Base-by-base conservation (phyloP, 2,113 vertebrate genomes). In the Passerina amoena region DNA sequence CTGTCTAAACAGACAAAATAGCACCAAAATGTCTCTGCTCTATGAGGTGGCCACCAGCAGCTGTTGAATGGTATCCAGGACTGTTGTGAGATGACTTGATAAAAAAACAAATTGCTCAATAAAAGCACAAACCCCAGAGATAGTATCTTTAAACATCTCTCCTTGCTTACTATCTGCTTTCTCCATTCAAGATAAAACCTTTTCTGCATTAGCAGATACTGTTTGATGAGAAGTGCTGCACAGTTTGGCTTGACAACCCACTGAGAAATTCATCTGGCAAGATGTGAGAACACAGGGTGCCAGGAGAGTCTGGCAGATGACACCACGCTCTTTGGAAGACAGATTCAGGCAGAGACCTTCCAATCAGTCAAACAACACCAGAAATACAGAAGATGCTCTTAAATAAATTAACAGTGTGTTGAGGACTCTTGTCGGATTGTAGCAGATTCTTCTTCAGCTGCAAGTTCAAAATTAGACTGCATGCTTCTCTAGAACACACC, bases 1-100 rank as follows among this genome's bases (percentile, higher is more conserved):
- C 18, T 86, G 68, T 60, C 33, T 86, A 30, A 83, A 78, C 20
- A 92, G 56, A 48, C 18, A 86, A 94, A 91, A 93, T 56, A 96
- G 92, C 90, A 96, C 93, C 94, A 94, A 81, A 88, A 88, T 12
- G 7, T 86, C 70, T 83, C 53, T 81, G 51, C 38, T 69, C 28
- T 38, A 13, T 37, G 17, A 89, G 82, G 16, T 21, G 69, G 33
- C n/a, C 69, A 85, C 65, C 40, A 85, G 80, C 60, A 85, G 57
- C 53, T 76, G 14, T 45, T 82, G 57, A 68, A 60, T 12, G 24
- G 17, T 9, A 35, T 21, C 51, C 51, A 82, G 47, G 48, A 68
- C 19, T 12, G 84, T 51, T 89, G 20, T 40, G 84, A 80, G 48
- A 21, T 65, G 18, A 63, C 14, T 24, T 86, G 44, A 56, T 37